phyloP scores from a whole-genome alignment of 2,113 vertebrate species.

The Pristiophorus japonicus region DNA sequence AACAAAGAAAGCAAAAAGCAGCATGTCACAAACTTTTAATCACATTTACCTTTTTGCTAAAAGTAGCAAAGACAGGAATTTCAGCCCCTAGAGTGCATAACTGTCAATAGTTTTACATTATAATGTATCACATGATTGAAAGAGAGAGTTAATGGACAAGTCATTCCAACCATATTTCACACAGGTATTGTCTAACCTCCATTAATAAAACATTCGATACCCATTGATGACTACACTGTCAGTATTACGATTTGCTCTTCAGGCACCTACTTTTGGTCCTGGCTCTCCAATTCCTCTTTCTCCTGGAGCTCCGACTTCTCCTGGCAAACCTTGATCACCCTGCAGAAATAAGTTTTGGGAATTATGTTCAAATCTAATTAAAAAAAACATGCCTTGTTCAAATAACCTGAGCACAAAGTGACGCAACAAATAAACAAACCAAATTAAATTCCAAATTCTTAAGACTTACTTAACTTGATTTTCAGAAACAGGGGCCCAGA shows the following conservation, averaged over 20 bases:
- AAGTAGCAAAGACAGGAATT: background rate
- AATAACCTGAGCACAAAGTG: background rate
- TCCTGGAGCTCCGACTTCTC: slow-evolving; percentile 69
- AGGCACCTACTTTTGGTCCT: slow-evolving; percentile 62
- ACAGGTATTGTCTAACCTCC: background rate
- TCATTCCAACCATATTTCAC: background rate
- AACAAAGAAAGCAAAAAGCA: background rate
- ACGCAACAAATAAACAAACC: too few species aligned
- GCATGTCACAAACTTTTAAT: background rate
- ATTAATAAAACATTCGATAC: background rate
- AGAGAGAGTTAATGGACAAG: background rate
- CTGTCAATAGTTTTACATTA: background rate
- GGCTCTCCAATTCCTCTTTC: slow-evolving; percentile 68
- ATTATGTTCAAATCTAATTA: background rate
- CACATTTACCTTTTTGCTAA: background rate
- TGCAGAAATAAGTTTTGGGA: slow-evolving; percentile 44
- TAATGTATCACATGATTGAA: background rate
- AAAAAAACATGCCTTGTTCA: background rate
- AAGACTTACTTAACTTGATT: background rate
- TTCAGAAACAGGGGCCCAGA: background rate
- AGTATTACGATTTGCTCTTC: background rate
- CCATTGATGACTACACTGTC: background rate
- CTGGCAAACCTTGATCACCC: slow-evolving; percentile 74
- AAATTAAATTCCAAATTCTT: background rate
- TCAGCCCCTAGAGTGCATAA: background rate